Evolutionary conservation across 1,140 invertebrate species (phyloP), one percentile per base, ranked within the genome.

Genomic region (Caenorhabditis inopinata): DNA sequence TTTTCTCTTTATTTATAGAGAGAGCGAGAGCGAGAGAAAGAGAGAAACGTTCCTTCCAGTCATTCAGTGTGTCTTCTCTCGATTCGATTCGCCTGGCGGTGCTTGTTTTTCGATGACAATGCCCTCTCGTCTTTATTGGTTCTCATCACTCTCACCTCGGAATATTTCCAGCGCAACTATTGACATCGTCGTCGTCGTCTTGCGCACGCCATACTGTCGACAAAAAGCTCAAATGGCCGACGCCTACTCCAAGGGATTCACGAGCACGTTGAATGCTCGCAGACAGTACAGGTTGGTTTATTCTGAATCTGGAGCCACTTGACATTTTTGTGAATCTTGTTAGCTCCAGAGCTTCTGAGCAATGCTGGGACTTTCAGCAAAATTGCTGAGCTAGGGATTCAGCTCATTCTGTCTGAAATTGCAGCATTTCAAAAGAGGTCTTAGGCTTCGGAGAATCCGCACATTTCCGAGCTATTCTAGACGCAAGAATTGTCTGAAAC

Each of bases 21-120:
- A n/a, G n/a, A n/a, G n/a, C n/a, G n/a, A n/a, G n/a, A n/a, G n/a
- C n/a, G n/a, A n/a, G n/a, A n/a, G n/a, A n/a, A n/a, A n/a, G n/a
- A n/a, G n/a, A n/a, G n/a, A n/a, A n/a, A 38, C 58, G 32, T 42
- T 68, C 58, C 18, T 32, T 38, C 27, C n/a, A 1, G 9, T 68
- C n/a, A 29, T 18, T 42, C 25, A n/a, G 4, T 38, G 35, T 18
- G 7, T 9, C 25, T n/a, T 68, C 12, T 38, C n/a, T 68, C 58
- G n/a, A n/a, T n/a, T 21, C 25, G 7, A 32, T 32, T n/a, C 25
- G 32, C 49, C 23, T 53, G 21, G 49, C 12, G 14, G 35, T 58
- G 51, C 51, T 58, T 58, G 51, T 58, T 58, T 58, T 58, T 58
- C 51, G 51, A 58, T 58, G 51, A 58, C 51, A 58, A 58, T 58